Evolutionary conservation across 2,888 invertebrate genomes (phyloP).

Genomic region (Zhuqinia jingwanae): DNA sequence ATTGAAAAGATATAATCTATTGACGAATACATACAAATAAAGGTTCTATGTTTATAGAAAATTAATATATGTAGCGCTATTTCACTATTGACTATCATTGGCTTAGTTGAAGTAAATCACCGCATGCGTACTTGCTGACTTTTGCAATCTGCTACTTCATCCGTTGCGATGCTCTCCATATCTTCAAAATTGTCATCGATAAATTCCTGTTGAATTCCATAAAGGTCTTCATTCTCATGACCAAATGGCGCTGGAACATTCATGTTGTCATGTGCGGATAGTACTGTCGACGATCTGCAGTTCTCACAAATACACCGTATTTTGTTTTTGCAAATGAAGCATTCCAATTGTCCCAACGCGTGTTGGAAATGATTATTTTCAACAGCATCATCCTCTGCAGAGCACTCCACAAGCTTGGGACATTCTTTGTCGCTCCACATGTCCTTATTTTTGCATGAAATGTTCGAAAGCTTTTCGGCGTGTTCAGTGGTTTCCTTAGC

Average conservation of each 20-base stretch:
- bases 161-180: slow-evolving; percentile 28
- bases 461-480: no score
- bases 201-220: neutral
- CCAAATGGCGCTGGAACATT: no score
- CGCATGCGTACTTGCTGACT: neutral
- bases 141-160: neutral
- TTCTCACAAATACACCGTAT: neutral
- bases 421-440: neutral
- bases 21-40: no score
- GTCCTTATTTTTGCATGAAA: no score
- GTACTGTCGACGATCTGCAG: neutral
- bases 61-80: neutral
- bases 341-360: neutral
- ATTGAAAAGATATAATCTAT: no score
- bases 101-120: neutral
- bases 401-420: neutral
- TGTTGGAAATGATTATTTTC: no score
- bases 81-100: neutral
- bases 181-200: slow-evolving; percentile 43
- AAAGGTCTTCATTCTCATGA: neutral
- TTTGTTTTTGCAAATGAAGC: neutral
- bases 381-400: no score
- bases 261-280: neutral
- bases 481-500: no score
- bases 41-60: no score